Conservation (phyloP, 2,113 vertebrate species). For the Cinclus cinclus region DNA sequence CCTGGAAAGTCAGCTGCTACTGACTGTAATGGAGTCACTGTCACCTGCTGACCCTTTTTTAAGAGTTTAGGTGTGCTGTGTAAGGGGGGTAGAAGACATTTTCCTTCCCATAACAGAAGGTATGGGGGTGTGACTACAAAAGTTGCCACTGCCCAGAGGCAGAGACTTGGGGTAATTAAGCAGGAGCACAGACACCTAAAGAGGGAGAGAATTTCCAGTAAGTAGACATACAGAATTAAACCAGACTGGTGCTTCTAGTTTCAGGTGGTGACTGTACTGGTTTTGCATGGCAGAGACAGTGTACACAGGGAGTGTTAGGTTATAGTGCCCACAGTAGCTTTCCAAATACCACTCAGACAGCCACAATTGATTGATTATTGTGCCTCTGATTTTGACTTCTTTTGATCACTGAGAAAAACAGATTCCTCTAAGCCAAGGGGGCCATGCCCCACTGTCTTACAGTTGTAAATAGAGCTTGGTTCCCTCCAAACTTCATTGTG, state of each 20-base stretch:
- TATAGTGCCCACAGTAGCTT: not conserved
- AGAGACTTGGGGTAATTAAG: slow-evolving; percentile 39
- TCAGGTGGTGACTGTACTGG: slow-evolving; percentile 10
- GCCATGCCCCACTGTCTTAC: not conserved
- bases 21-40: not conserved
- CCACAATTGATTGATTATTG: not conserved
- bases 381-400: not conserved
- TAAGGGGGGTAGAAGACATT: not conserved
- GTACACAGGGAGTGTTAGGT: not conserved
- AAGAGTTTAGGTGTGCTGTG: not conserved
- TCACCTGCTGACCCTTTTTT: not conserved
- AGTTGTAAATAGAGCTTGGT: not conserved
- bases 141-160: slow-evolving; percentile 19
- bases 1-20: not conserved
- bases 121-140: not conserved
- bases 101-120: not conserved
- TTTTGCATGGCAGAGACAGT: not conserved
- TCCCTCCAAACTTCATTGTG: not conserved
- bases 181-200: not conserved
- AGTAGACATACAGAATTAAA: not conserved
- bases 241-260: slow-evolving; percentile 52
- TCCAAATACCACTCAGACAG: not conserved
- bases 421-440: not conserved
- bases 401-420: not conserved
- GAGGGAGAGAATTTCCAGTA: slow-evolving; percentile 36